phyloP scores from a whole-genome alignment of 2,888 invertebrate species.

The Chymomyza fuscimana region DNA sequence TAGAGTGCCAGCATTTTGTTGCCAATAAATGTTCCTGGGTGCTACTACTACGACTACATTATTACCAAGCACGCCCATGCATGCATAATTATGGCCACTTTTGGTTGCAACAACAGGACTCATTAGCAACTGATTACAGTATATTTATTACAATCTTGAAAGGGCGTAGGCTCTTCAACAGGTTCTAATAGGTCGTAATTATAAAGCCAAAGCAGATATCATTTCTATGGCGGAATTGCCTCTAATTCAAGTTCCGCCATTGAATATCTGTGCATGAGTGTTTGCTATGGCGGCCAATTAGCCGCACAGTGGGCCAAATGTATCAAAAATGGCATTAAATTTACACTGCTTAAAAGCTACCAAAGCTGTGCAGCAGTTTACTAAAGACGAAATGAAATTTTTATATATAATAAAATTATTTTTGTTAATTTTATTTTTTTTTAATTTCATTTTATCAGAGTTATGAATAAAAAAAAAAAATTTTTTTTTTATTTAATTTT shows the following conservation, averaged over 20 bases:
- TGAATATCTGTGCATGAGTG: not conserved
- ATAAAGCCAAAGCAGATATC: not conserved
- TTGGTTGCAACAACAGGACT: not conserved
- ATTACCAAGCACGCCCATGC: not conserved
- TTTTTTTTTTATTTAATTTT: no score
- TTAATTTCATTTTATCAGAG: no score
- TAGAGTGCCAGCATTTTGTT: not conserved
- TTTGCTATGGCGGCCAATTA: not conserved
- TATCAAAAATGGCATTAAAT: not conserved
- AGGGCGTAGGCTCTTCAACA: not conserved
- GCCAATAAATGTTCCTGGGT: not conserved
- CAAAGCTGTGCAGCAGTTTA: no score
- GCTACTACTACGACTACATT: not conserved
- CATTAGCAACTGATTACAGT: not conserved
- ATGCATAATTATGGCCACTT: conserved; percentile 1
- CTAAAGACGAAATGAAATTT: no score
- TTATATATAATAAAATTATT: no score
- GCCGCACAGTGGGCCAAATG: not conserved
- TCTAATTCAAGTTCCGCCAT: not conserved
- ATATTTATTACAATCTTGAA: not conserved
- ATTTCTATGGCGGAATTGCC: not conserved
- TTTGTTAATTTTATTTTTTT: no score
- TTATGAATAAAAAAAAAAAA: no score
- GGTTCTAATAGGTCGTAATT: not conserved
- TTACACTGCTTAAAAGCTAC: no score